These are phyloP conservation scores for Chelonus formosanus DNA, from an alignment of 2,888 invertebrate species.

Conservation along the genomic window DNA sequence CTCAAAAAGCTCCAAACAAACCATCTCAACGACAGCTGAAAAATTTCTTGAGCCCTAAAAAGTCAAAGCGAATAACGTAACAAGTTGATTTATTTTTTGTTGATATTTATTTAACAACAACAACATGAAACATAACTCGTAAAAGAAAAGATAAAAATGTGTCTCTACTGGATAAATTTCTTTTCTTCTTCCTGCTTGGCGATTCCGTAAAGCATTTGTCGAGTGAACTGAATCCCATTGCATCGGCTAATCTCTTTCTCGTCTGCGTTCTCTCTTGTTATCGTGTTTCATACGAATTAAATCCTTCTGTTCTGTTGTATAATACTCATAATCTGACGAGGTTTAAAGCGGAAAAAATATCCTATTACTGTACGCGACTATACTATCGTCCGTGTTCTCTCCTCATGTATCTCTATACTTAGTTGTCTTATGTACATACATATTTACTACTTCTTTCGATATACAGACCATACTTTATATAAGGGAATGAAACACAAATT, in stretches of 20 bases:
- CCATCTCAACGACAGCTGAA: too few relatives aligned
- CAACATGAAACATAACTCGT: too few relatives aligned
- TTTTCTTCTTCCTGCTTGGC: too few relatives aligned
- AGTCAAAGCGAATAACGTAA: too few relatives aligned
- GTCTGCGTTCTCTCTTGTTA: constrained; percentile 40
- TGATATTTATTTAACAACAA: not conserved
- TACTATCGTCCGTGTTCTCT: constrained; percentile 1
- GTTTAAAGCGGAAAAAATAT: constrained; percentile 44
- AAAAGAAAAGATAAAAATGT: too few relatives aligned
- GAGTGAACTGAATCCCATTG: constrained; percentile 46
- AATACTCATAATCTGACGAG: constrained; percentile 52
- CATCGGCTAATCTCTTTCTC: constrained; percentile 47
- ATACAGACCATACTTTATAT: too few relatives aligned
- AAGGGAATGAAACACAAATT: not conserved
- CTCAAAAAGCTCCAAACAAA: too few relatives aligned
- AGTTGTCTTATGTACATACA: not conserved
- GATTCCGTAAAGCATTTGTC: constrained; percentile 38
- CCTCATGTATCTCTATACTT: not conserved
- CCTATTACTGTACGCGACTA: constrained; percentile 34
- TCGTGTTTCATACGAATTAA: constrained; percentile 55
- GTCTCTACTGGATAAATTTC: too few relatives aligned
- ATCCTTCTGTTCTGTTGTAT: constrained; percentile 47
- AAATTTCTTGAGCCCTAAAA: too few relatives aligned
- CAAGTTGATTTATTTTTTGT: too few relatives aligned
- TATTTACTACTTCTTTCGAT: too few relatives aligned